phyloP scores from a whole-genome alignment of 2,113 vertebrate species.

The Corydoras sp. region DNA sequence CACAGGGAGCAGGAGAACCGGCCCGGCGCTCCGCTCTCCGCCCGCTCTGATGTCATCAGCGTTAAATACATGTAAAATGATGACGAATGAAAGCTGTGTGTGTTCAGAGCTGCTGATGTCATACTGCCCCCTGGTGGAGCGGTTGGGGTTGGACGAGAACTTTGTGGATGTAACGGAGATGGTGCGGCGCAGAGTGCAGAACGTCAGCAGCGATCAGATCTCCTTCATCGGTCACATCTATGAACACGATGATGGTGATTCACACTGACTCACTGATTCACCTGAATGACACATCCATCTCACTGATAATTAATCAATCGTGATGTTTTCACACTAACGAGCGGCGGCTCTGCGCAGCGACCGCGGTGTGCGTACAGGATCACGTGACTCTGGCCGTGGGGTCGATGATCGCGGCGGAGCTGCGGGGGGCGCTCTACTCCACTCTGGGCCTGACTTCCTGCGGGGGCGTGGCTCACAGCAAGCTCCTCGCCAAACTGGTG shows the following conservation, averaged over 20 bases:
- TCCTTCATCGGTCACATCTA: slow-evolving; percentile 75
- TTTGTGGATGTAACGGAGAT: slow-evolving; percentile 81
- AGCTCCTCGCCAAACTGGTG: slow-evolving; percentile 81
- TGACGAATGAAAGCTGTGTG: slow-evolving; percentile 9
- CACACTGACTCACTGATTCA: no score
- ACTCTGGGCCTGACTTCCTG: slow-evolving; percentile 78
- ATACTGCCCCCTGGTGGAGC: slow-evolving; percentile 78
- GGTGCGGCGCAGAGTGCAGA: slow-evolving; percentile 66
- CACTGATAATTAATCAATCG: background rate
- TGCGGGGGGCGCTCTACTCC: slow-evolving; percentile 64
- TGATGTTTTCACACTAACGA: no score
- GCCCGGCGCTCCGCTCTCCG: no score
- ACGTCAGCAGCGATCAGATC: slow-evolving; percentile 31
- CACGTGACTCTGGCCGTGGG: slow-evolving; percentile 67
- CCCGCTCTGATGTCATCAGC: no score
- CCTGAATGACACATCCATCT: no score
- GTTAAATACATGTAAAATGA: no score
- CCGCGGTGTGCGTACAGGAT: slow-evolving; percentile 56
- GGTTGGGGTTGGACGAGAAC: slow-evolving; percentile 88
- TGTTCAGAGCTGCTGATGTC: slow-evolving; percentile 76
- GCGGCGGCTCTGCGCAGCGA: slow-evolving; percentile 12
- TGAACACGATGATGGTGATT: slow-evolving; percentile 59
- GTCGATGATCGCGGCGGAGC: slow-evolving; percentile 76
- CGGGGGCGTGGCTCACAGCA: slow-evolving; percentile 78
- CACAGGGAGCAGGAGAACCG: background rate